Evolutionary conservation across 2,797 vertebrate species (phyloP).

Genomic region (Leptoclinus maculatus): DNA sequence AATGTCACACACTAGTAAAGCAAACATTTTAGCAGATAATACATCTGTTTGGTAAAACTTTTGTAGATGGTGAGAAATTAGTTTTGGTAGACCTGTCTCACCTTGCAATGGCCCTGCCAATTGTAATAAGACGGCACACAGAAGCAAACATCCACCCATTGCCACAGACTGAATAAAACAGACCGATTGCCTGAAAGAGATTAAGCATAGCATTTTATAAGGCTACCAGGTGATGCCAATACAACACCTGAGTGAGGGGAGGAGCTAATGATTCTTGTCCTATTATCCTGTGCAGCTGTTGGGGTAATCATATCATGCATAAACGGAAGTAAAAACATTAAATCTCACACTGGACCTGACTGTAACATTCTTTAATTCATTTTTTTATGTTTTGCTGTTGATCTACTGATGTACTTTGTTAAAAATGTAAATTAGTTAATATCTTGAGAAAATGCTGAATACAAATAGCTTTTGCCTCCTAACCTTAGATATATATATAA

Average conservation of each 20-base stretch:
- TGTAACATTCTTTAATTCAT: neutral
- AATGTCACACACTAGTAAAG: neutral
- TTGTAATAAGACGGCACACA: conserved; percentile 56
- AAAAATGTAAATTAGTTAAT: neutral
- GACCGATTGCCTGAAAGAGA: rapidly evolving
- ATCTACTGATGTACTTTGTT: neutral
- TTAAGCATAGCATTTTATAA: conserved; percentile 52
- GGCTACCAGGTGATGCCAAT: conserved; percentile 65
- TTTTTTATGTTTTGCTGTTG: neutral
- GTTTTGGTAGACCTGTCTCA: conserved; percentile 36
- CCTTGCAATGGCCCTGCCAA: conserved; percentile 51
- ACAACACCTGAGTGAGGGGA: conserved; percentile 53
- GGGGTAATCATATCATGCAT: neutral
- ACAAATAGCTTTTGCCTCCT: neutral
- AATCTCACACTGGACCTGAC: neutral
- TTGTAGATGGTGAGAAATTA: neutral
- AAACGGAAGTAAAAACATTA: neutral
- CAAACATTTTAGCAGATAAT: no score
- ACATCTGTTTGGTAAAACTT: no score
- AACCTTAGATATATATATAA: neutral
- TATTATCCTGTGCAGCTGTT: neutral
- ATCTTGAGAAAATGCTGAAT: neutral
- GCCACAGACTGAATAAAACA: conserved; percentile 48
- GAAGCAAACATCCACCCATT: conserved; percentile 67
- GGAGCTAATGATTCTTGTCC: conserved; percentile 38